Percentiles rank a stretch among this genome's conserved stretches.
phyloP scores from a whole-genome alignment of 2,888 invertebrate species.

The Meandrusa payeni region DNA sequence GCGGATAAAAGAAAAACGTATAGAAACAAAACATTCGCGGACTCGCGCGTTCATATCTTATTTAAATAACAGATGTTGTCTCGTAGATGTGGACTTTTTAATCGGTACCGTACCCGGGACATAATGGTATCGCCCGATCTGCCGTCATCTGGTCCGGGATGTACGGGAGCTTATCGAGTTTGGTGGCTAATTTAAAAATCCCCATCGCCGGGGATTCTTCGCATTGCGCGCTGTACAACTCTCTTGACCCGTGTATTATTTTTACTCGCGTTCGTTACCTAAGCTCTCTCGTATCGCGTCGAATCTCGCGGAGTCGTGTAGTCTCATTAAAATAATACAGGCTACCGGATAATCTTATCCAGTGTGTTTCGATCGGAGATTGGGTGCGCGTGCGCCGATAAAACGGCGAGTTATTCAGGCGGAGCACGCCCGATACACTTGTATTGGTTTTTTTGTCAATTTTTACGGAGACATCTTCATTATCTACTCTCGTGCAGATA shows the following conservation, averaged over 20 bases:
- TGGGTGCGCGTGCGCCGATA: constrained; percentile 79
- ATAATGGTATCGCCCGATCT: constrained; percentile 78
- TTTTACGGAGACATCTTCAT: constrained; percentile 75
- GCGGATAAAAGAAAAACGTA: constrained; percentile 57
- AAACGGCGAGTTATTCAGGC: constrained; percentile 73
- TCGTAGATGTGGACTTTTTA: constrained; percentile 76
- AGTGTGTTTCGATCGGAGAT: constrained; percentile 78
- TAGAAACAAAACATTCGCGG: constrained; percentile 71
- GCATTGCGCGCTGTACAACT: constrained; percentile 60
- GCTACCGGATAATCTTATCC: constrained; percentile 81
- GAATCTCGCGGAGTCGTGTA: constrained; percentile 77
- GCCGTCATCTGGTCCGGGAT: constrained; percentile 78
- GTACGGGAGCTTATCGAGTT: constrained; percentile 68
- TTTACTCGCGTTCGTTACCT: constrained; percentile 76
- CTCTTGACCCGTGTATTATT: constrained; percentile 71
- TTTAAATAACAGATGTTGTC: constrained; percentile 79
- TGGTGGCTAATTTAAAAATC: constrained; percentile 74
- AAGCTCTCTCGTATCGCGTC: constrained; percentile 73
- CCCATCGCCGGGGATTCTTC: constrained; percentile 48
- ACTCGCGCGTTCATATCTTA: constrained; percentile 76
- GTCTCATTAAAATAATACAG: constrained; percentile 81
- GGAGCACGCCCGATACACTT: constrained; percentile 70
- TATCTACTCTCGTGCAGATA: constrained; percentile 53
- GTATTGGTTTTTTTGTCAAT: constrained; percentile 71
- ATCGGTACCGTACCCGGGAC: constrained; percentile 77